These are phyloP conservation scores for Hypotaenidia philippensis DNA, from an alignment of 2,797 vertebrate genomes.

Conservation along the genomic window DNA sequence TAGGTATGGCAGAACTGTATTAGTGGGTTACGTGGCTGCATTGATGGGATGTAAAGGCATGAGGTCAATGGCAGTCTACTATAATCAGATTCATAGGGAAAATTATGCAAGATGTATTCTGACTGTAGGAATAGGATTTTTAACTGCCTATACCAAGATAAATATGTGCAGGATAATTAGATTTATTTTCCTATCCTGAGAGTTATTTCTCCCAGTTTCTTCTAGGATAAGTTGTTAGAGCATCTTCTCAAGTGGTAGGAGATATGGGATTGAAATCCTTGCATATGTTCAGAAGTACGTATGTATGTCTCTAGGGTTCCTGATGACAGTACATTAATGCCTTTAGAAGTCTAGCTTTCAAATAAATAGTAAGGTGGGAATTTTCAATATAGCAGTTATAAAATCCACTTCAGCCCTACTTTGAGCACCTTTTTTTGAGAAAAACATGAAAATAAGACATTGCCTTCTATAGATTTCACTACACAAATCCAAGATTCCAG, in stretches of 20 bases:
- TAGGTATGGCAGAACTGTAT: neutral
- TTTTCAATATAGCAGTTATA: neutral
- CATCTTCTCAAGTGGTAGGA: neutral
- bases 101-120: neutral
- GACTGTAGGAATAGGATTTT: neutral
- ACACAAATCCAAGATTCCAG: neutral
- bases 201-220: neutral
- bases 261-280: neutral
- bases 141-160: neutral
- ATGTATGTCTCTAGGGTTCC: neutral
- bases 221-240: neutral
- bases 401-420: neutral
- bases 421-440: neutral
- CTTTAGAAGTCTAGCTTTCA: neutral
- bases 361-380: neutral
- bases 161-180: neutral
- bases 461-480: neutral
- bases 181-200: neutral
- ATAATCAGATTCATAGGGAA: neutral
- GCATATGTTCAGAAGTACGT: neutral
- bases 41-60: neutral
- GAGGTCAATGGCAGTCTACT: neutral
- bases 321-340: neutral
- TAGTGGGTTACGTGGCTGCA: neutral
- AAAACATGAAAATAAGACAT: neutral